Evolutionary conservation across 2,113 vertebrate species (phyloP).

Genomic region (Ammodytes marinus): DNA sequence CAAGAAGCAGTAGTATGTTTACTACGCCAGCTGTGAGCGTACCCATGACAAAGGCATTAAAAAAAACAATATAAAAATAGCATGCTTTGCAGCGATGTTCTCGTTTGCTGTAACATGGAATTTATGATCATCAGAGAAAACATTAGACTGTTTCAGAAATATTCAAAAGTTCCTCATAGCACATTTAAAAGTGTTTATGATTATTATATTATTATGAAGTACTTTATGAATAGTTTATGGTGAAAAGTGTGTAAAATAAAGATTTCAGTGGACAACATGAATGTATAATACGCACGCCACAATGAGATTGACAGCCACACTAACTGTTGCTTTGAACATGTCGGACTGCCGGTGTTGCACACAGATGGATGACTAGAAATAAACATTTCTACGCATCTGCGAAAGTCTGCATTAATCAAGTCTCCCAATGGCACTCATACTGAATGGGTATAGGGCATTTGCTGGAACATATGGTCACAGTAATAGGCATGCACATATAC

Average conservation of each 20-base stretch:
- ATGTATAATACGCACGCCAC: not conserved
- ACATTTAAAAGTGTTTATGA: no score
- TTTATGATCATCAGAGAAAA: no score
- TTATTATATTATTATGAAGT: not conserved
- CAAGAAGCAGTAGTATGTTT: no score
- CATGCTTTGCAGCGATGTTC: no score
- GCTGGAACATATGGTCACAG: conserved; percentile 59
- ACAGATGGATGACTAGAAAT: conserved; percentile 22
- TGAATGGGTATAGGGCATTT: conserved; percentile 8
- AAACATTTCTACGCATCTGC: conserved; percentile 36
- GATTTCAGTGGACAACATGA: not conserved
- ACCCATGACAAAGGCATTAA: no score
- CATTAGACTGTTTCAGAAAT: no score
- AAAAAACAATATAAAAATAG: no score
- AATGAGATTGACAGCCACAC: conserved; percentile 12
- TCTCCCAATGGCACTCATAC: conserved; percentile 17
- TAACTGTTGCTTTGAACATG: conserved; percentile 39
- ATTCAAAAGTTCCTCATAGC: no score
- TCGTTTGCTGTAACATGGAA: no score
- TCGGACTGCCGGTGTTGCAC: not conserved
- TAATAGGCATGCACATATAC: conserved; percentile 65
- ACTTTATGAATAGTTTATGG: not conserved
- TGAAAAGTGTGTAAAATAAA: not conserved
- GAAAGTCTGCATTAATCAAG: conserved; percentile 52
- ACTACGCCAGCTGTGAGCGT: no score